A percentile compares a stretch with the other conserved stretches of the same genome.
Evolutionary conservation across 2,888 invertebrate genomes (phyloP).

Genomic region (Andrena haemorrhoa): DNA sequence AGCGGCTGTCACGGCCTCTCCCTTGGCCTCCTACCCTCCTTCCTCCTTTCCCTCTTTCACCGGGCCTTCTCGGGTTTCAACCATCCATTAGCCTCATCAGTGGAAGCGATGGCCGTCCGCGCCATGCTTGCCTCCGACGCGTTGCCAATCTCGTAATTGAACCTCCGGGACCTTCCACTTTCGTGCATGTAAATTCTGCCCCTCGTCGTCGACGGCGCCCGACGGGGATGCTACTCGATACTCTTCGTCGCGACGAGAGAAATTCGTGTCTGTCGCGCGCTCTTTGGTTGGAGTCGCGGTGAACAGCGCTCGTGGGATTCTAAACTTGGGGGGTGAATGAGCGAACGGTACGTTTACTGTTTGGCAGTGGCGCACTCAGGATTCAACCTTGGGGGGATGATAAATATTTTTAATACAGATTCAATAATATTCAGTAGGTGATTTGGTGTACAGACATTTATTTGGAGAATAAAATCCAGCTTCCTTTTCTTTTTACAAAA

Average conservation of each 20-base stretch:
- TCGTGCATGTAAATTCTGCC: slow-evolving; percentile 67
- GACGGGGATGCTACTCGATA: slow-evolving; percentile 25
- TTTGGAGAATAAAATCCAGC: too few relatives aligned
- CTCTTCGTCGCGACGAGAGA: slow-evolving; percentile 17
- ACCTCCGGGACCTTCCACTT: slow-evolving; percentile 72
- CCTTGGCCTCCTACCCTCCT: slow-evolving; percentile 74
- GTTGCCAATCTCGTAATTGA: slow-evolving; percentile 82
- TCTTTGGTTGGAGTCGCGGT: neutral
- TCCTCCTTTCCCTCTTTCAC: slow-evolving; percentile 74
- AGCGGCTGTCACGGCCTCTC: slow-evolving; percentile 82
- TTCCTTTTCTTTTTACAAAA: too few relatives aligned
- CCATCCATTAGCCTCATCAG: slow-evolving; percentile 84
- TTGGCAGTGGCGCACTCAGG: too few relatives aligned
- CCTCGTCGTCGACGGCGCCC: slow-evolving; percentile 46
- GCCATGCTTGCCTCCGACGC: slow-evolving; percentile 65
- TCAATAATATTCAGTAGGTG: too few relatives aligned
- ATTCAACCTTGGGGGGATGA: too few relatives aligned
- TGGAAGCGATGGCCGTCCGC: slow-evolving; percentile 79
- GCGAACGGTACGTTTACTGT: too few relatives aligned
- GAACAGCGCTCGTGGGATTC: neutral
- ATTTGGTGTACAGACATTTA: too few relatives aligned
- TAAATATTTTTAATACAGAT: too few relatives aligned
- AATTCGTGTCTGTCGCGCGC: slow-evolving; percentile 21
- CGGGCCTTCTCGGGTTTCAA: slow-evolving; percentile 82
- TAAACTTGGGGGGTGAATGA: too few relatives aligned